Evolutionary conservation across 2,888 invertebrate genomes (phyloP), one percentile per base, ranked within the genome.

Genomic region (Tipula lateralis): DNA sequence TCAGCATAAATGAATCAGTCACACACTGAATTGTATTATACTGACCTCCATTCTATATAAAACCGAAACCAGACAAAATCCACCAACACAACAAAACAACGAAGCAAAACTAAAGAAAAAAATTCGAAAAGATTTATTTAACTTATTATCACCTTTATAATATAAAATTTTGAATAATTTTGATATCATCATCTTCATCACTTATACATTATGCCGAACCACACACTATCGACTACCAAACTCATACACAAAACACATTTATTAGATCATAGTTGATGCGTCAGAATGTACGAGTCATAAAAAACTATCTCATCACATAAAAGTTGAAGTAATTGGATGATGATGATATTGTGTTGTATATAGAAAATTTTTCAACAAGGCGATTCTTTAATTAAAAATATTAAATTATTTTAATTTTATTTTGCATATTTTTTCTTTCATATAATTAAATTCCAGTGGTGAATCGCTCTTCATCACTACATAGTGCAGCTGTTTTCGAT

Each of bases 61-160:
- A 24, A 66, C 66, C 66, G n/a, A 66, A 66, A 66, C 66, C 66
- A 66, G 66, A 66, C 66, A 66, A 66, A 66, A 66, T 9, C 66
- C 66, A 66, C 66, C 66, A 24, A 66, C 66, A 66, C 66, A 66
- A 32, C 7, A 32, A 32, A 32, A 32, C 24, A 66, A 50, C 44
- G 44, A 50, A 66, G 12, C 24, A 66, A 66, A 66, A 66, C 3
- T n/a, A 66, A 66, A 24, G 19, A 50, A 50, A 50, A 50, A 66
- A 66, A 66, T 9, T 7, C 66, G 24, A 66, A 66, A 24, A 66
- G 66, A 66, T 66, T 24, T 19, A 66, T 66, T 66, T n/a, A 9
- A 24, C 9, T 66, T 66, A 66, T 66, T 66, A 66, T 24, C 66
- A 66, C 66, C 66, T 66, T 66, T 36, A 36, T 36, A 12, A n/a